phyloP scores from a whole-genome alignment of 2,888 invertebrate genomes.

The Trichopoda pennipes region DNA sequence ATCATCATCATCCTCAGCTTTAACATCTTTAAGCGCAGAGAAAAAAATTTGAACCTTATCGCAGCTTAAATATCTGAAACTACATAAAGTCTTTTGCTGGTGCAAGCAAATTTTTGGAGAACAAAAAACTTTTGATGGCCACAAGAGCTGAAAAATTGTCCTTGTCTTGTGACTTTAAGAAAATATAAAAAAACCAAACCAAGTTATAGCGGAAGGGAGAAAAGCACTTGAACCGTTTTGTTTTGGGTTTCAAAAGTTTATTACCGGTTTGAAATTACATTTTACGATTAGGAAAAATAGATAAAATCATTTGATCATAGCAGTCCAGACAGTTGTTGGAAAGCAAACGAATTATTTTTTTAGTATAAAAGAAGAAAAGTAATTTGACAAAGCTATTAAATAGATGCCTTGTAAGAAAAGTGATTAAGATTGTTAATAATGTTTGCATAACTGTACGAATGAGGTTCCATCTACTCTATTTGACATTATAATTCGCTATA shows the following conservation, averaged over 20 bases:
- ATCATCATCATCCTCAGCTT: conserved; percentile 49
- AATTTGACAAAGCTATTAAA: no score
- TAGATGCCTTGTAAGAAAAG: no score
- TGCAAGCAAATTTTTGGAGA: not conserved
- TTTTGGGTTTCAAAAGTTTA: conserved; percentile 65
- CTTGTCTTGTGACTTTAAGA: not conserved
- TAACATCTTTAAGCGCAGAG: conserved; percentile 35
- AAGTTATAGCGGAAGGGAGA: conserved; percentile 12
- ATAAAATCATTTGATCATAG: conserved; percentile 61
- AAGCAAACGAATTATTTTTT: not conserved
- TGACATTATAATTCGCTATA: no score
- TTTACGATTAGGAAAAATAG: conserved; percentile 53
- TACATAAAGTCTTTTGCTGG: conserved; percentile 23
- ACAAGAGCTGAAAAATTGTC: conserved; percentile 19
- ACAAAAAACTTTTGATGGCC: conserved; percentile 12
- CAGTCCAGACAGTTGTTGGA: conserved; percentile 8
- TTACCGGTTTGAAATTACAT: conserved; percentile 68
- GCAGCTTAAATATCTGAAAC: conserved; percentile 44
- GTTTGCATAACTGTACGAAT: no score
- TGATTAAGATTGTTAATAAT: no score
- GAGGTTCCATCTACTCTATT: no score
- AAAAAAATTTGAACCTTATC: conserved; percentile 39
- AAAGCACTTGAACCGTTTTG: conserved; percentile 47
- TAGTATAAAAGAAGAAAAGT: no score
- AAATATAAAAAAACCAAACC: conserved; percentile 23